Conservation (phyloP, 2,888 invertebrate genomes). For the Plemyria rubiginata region DNA sequence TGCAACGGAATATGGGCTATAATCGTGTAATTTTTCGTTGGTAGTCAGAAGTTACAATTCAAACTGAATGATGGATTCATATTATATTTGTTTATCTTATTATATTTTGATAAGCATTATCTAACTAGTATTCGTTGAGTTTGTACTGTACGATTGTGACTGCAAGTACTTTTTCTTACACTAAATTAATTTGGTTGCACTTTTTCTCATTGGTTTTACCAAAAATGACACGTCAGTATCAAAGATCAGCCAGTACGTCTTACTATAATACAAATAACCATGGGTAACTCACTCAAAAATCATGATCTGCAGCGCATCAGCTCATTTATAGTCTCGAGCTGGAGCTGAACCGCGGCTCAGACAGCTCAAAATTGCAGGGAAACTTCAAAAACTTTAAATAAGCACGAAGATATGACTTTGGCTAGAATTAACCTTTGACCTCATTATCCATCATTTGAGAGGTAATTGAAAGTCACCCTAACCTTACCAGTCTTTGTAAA, state of each 20-base stretch:
- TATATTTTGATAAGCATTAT: slow-evolving; percentile 50
- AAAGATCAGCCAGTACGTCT: slow-evolving; percentile 58
- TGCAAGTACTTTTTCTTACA: slow-evolving; percentile 27
- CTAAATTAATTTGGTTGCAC: background rate
- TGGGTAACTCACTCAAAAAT: too few relatives aligned
- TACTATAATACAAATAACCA: slow-evolving; percentile 73
- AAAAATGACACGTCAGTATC: slow-evolving; percentile 56
- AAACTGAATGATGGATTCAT: slow-evolving; percentile 30
- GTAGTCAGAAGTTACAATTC: background rate
- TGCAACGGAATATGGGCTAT: background rate
- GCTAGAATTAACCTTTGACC: too few relatives aligned
- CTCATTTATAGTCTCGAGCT: too few relatives aligned
- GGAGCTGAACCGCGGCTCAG: too few relatives aligned
- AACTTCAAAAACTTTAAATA: too few relatives aligned
- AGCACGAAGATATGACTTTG: too few relatives aligned
- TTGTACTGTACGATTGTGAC: slow-evolving; percentile 18
- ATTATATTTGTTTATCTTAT: slow-evolving; percentile 36
- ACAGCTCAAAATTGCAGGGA: too few relatives aligned
- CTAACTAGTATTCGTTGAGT: slow-evolving; percentile 38
- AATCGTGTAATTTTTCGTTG: background rate
- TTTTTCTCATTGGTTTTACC: too few relatives aligned
- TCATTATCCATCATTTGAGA: too few relatives aligned
- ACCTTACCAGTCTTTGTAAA: too few relatives aligned
- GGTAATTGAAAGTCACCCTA: too few relatives aligned
- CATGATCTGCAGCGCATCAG: too few relatives aligned